These are phyloP conservation scores for Solenodon paradoxus DNA, from an alignment of 2,113 vertebrate species.

Conservation along the genomic window DNA sequence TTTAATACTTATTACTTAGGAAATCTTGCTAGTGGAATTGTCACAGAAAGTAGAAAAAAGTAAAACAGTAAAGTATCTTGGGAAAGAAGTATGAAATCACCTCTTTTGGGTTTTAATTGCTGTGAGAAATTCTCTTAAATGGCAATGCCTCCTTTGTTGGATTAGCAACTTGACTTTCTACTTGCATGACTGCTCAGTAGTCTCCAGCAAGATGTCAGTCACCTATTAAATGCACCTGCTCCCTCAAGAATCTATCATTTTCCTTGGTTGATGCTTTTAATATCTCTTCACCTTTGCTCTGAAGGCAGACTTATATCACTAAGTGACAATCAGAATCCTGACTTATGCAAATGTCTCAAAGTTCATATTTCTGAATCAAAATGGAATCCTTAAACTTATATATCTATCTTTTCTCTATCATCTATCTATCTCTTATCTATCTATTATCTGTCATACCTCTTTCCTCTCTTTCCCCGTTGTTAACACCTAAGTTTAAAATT, in stretches of 20 bases:
- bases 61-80: not conserved
- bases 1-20: not conserved
- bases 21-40: not conserved
- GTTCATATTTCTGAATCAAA: conserved; percentile 23
- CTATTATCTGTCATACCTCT: not conserved
- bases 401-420: not conserved
- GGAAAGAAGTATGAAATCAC: not conserved
- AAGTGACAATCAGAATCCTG: not conserved
- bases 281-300: not conserved
- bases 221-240: not conserved
- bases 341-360: conserved; percentile 1
- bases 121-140: not conserved
- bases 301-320: not conserved
- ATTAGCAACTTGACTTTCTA: not conserved
- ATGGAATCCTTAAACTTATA: not conserved
- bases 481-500: not conserved
- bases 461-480: not conserved
- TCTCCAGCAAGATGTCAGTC: not conserved
- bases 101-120: not conserved
- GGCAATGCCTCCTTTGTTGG: not conserved
- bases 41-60: not conserved
- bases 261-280: not conserved
- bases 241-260: not conserved
- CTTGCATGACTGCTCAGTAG: not conserved
- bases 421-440: not conserved